Evolutionary conservation across 2,113 vertebrate species (phyloP), one percentile per base, ranked within the genome.

Genomic region (Beaufortia kweichowensis): DNA sequence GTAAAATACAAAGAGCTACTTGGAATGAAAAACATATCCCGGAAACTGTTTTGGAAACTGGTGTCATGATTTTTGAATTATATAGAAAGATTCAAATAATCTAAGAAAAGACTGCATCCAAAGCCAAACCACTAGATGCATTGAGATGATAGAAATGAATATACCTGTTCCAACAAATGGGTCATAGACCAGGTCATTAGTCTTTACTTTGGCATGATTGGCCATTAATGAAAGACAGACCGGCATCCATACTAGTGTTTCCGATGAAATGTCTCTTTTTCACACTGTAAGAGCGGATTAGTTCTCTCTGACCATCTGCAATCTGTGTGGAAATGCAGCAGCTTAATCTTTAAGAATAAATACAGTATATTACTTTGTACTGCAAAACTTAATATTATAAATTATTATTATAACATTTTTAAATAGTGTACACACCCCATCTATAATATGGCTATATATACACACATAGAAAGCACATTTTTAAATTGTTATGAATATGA

Each of bases 231-330:
- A 99, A 96, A 11, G 97, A 96, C 23, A 99, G 91, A 24, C 96
- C 94, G 50, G 97, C 95, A 53, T 99, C 96, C 97, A 99, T 99
- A 85, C 96, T 99, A 0, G 97, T 98, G 87, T 98, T 98, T 62
- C 96, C 97, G 86, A 99, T 99, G n/a, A 97, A 99, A 77, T 99
- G 97, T 76, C 97, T 94, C 87, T 93, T 98, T 89, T 99, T 99
- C 15, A 99, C 94, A 83, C 97, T 99, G 85, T 98, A 94, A 3
- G 92, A 92, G 67, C 90, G 89, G 64, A 93, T 92, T 69, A 93
- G 84, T 41, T 92, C 91, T 84, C 97, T 95, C 75, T 98, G 96
- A 79, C 97, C 97, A 79, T 98, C 95, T 62, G 95, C 96, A 87
- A 99, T 95, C 97, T 99, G 80, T 41, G 10, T 7, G 56, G 39